phyloP scores from a whole-genome alignment of 2,113 vertebrate species.

The Xenopus borealis region DNA sequence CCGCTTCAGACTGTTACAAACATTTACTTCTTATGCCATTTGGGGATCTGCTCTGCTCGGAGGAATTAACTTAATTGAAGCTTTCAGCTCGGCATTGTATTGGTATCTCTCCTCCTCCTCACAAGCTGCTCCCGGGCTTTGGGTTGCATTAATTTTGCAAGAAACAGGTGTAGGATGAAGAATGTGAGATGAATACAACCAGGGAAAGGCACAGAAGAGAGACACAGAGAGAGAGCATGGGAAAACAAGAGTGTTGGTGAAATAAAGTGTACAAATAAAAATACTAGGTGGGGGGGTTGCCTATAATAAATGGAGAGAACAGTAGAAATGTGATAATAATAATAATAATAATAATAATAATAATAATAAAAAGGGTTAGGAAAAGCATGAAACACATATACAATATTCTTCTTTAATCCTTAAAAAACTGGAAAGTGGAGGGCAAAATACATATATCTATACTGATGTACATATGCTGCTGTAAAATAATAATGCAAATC shows the following conservation, averaged over 20 bases:
- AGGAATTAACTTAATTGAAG: constrained; percentile 39
- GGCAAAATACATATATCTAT: no score
- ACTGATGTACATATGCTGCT: no score
- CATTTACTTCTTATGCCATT: constrained; percentile 25
- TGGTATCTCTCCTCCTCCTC: constrained; percentile 32
- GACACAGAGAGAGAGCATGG: neutral
- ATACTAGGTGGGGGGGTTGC: neutral
- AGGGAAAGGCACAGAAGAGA: neutral
- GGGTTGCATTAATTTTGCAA: constrained; percentile 35
- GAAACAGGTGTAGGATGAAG: constrained; percentile 37
- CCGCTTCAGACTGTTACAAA: constrained; percentile 13
- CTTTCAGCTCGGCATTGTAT: constrained; percentile 30
- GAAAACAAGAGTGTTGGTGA: neutral
- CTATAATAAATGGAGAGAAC: no score
- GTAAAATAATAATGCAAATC: no score
- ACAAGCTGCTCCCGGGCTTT: constrained; percentile 28
- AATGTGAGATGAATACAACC: constrained; percentile 21
- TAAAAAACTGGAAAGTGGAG: no score
- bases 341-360: no score
- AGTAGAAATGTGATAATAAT: no score
- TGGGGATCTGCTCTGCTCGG: constrained; percentile 27
- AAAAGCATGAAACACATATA: no score
- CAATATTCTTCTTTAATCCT: no score
- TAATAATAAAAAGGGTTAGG: no score
- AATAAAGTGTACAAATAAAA: neutral